Percentiles rank a stretch among this genome's conserved stretches.
phyloP scores from a whole-genome alignment of 1,140 invertebrate species.

The silkworm (Bombyx mori) region ASM3026992v2 NC_085113.1:10952001-10952500 shows the following conservation, averaged over 20 bases:
- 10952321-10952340: too few species aligned
- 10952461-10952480: too few species aligned
- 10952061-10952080: constrained; percentile 8
- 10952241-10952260: constrained; percentile 16
- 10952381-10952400: too few species aligned
- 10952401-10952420: too few species aligned
- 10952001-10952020: constrained; percentile 4
- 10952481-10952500: too few species aligned
- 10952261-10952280: constrained; percentile 13
- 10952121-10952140: constrained; percentile 28
- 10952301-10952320: too few species aligned
- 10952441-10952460: too few species aligned
- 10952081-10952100: constrained; percentile 3
- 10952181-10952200: constrained; percentile 35
- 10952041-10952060: constrained; percentile 5
- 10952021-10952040: background rate
- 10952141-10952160: constrained; percentile 33
- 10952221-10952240: constrained; percentile 19
- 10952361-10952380: too few species aligned
- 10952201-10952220: constrained; percentile 23
- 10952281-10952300: background rate
- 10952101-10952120: constrained; percentile 8
- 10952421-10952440: too few species aligned
- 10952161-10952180: constrained; percentile 30
- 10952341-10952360: too few species aligned